Conservation (phyloP, 2,888 invertebrate species). For the Pandemis cinnamomeana region DNA sequence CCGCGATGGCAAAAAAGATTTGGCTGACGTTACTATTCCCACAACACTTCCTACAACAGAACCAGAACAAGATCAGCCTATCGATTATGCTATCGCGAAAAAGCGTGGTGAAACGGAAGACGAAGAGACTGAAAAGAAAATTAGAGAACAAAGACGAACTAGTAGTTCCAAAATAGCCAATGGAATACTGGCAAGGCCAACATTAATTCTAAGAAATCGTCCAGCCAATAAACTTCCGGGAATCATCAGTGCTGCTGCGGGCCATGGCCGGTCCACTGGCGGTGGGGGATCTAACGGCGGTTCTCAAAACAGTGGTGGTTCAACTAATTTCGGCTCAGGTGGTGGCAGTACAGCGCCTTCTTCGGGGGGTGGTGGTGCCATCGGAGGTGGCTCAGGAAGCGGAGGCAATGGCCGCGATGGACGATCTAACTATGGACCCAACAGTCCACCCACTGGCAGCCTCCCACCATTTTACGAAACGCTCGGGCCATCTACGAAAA, state of each 20-base stretch:
- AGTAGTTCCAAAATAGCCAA: constrained; percentile 88
- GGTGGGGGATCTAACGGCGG: constrained; percentile 82
- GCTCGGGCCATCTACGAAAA: constrained; percentile 86
- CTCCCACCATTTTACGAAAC: constrained; percentile 96
- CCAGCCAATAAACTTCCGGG: constrained; percentile 86
- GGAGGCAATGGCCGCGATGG: constrained; percentile 92
- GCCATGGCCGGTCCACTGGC: constrained; percentile 89
- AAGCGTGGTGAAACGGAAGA: constrained; percentile 88
- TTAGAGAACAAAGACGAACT: constrained; percentile 87
- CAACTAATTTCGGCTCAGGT: constrained; percentile 83
- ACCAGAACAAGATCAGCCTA: constrained; percentile 93
- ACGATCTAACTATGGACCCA: constrained; percentile 93
- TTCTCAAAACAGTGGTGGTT: constrained; percentile 80
- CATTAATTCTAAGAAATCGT: constrained; percentile 82
- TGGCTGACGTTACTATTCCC: constrained; percentile 80
- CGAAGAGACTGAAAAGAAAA: constrained; percentile 88
- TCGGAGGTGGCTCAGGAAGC: constrained; percentile 89
- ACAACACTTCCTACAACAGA: constrained; percentile 80
- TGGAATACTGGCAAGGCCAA: constrained; percentile 80
- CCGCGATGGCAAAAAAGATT: constrained; percentile 77
- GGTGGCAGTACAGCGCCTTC: constrained; percentile 84
- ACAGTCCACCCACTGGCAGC: constrained; percentile 94
- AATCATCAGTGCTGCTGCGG: constrained; percentile 90
- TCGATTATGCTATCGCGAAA: constrained; percentile 94
- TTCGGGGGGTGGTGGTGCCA: constrained; percentile 85